phyloP scores from a whole-genome alignment of 1,140 invertebrate genomes.

The Trachelipus rathkii region DNA sequence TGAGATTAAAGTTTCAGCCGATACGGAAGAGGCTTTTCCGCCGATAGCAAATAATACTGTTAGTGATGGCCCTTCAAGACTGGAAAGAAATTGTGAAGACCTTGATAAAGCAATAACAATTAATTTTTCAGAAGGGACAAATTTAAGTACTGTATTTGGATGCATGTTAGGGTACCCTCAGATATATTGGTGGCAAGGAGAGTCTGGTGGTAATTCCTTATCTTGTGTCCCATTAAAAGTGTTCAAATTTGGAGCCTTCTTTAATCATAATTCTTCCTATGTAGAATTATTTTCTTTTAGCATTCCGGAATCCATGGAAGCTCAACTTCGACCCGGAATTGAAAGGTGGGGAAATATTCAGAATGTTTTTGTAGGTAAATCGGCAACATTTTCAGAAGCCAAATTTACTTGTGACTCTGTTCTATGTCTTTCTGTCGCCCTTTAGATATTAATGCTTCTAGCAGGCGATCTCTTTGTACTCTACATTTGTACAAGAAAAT shows the following conservation, averaged over 20 bases:
- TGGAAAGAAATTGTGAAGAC: neutral
- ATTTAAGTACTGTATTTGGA: slow-evolving; percentile 43
- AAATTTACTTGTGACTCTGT: slow-evolving; percentile 44
- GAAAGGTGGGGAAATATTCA: slow-evolving; percentile 43
- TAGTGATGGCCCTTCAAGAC: slow-evolving; percentile 1
- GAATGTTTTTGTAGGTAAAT: slow-evolving; percentile 36
- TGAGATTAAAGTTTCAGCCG: neutral
- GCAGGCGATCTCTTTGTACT: too few relatives aligned
- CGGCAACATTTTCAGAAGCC: slow-evolving; percentile 34
- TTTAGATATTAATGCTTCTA: slow-evolving; percentile 14
- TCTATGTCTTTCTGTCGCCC: slow-evolving; percentile 40
- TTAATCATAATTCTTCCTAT: slow-evolving; percentile 22
- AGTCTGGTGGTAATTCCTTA: slow-evolving; percentile 39
- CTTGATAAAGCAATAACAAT: slow-evolving; percentile 32
- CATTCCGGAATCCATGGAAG: slow-evolving; percentile 39
- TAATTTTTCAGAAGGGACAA: slow-evolving; percentile 37
- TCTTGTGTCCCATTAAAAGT: slow-evolving; percentile 44
- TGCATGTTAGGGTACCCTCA: slow-evolving; percentile 43
- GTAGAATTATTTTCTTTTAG: slow-evolving; percentile 43
- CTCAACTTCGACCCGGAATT: slow-evolving; percentile 35
- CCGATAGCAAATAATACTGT: neutral
- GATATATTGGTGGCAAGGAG: slow-evolving; percentile 44
- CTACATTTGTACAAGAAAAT: too few relatives aligned
- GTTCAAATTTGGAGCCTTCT: slow-evolving; percentile 38
- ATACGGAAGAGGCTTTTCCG: neutral